A percentile compares a stretch with the other conserved stretches of the same genome.
These are phyloP conservation scores for Dynastes grantii DNA, from an alignment of 2,888 invertebrate species.

Conservation along the genomic window DNA sequence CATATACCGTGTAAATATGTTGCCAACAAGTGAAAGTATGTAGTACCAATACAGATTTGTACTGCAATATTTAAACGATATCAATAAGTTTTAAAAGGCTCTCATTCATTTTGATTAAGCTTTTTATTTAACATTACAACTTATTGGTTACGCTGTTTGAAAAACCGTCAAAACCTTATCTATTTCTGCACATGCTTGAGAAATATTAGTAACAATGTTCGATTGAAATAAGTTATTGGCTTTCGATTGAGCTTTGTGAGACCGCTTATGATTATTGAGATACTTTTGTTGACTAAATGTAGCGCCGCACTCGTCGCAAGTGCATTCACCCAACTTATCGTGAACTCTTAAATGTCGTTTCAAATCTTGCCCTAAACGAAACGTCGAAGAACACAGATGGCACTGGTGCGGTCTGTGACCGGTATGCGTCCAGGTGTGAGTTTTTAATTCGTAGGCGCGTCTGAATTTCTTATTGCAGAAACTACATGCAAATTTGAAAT, in stretches of 20 bases:
- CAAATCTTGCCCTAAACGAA: conserved; percentile 70
- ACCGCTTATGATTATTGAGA: conserved; percentile 65
- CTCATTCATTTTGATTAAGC: too few relatives aligned
- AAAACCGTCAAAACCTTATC: conserved; percentile 37
- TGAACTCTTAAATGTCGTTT: conserved; percentile 69
- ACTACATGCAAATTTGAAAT: conserved; percentile 69
- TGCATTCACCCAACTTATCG: conserved; percentile 65
- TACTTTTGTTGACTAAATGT: conserved; percentile 71
- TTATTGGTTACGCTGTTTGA: neutral
- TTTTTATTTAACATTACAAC: too few relatives aligned
- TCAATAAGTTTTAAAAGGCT: too few relatives aligned
- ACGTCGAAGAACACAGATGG: conserved; percentile 71
- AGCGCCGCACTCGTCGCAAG: conserved; percentile 68
- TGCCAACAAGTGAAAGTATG: too few relatives aligned
- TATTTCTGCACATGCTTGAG: neutral
- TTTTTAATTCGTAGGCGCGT: conserved; percentile 72
- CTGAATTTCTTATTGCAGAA: conserved; percentile 74
- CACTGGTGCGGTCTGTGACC: conserved; percentile 74
- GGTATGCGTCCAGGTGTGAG: conserved; percentile 74
- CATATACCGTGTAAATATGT: too few relatives aligned
- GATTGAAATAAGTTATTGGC: neutral
- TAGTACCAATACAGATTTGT: too few relatives aligned
- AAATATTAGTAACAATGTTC: neutral
- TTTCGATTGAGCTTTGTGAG: conserved; percentile 49
- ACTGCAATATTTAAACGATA: too few relatives aligned